Evolutionary conservation across 2,888 invertebrate species (phyloP), one percentile per base, ranked within the genome.

Genomic region (Trissolcus japonicus): DNA sequence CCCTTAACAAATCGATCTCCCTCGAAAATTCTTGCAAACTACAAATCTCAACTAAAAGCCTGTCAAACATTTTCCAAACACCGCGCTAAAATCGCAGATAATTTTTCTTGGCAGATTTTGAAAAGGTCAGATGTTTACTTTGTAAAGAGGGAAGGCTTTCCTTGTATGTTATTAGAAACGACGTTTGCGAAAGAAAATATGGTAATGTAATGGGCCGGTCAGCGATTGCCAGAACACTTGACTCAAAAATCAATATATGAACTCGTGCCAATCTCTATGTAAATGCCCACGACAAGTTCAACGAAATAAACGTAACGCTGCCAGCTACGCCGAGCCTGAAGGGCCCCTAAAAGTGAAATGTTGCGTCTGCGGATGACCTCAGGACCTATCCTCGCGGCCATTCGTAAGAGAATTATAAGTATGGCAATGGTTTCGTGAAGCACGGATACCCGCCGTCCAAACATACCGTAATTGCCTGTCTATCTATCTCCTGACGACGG

Each of bases 341-440:
- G 88, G 85, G 86, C 85, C 87, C 86, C 87, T 89, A 88, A 89
- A 89, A 89, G 87, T 89, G 89, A 89, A 88, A 88, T 89, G 88
- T 88, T 89, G 86, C 88, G 89, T 88, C 88, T 89, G 89, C 85
- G 88, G 86, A 84, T 89, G 89, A 89, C 87, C 89, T 84, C 85
- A 80, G 86, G 85, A 86, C 84, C 86, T 85, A 83, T 85, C 74
- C 71, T 79, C 81, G 83, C 81, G 84, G 84, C 83, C 83, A 81
- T 81, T 79, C 78, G 78, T 80, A 80, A 76, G 82, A 87, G 86
- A 86, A 87, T 85, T 87, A 87, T 83, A 82, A 82, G 82, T 82
- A 80, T 79, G 69, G 79, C 72, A 76, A 72, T 72, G 57, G 77
- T 72, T 76, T 78, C 75, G 59, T 61, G 72, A 66, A 56, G 40